Percentiles rank a stretch among this genome's conserved stretches.
Evolutionary conservation across 2,797 vertebrate species (phyloP).

Genomic region (Propithecus deckenii): DNA sequence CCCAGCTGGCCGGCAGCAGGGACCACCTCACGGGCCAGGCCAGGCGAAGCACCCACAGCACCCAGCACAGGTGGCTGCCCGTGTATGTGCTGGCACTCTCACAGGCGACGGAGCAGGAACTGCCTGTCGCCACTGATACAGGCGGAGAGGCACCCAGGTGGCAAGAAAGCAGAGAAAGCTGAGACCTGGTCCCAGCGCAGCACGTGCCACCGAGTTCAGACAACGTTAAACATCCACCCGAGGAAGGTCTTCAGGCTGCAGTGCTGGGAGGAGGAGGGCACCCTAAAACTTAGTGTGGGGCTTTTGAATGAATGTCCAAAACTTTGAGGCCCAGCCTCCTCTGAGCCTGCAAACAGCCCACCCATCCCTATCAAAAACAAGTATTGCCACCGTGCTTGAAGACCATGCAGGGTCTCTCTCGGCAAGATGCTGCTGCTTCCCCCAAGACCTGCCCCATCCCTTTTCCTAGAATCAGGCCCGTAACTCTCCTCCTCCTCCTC

Average conservation of each 20-base stretch:
- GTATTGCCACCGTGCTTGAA: not conserved
- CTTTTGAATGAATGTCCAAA: not conserved
- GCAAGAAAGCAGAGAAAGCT: not conserved
- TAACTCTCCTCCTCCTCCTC: not conserved
- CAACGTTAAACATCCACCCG: too few relatives aligned
- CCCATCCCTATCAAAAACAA: not conserved
- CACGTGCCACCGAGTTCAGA: not conserved
- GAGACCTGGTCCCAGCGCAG: not conserved
- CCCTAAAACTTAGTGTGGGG: not conserved
- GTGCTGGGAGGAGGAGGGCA: not conserved
- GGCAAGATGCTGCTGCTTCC: not conserved
- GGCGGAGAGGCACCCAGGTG: not conserved
- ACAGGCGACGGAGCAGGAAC: not conserved
- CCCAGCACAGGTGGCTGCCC: too few relatives aligned
- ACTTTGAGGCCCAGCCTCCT: not conserved
- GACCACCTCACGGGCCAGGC: not conserved
- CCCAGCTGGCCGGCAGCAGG: not conserved
- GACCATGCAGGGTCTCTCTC: not conserved
- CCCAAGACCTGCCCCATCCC: too few relatives aligned
- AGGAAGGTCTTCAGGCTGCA: not conserved
- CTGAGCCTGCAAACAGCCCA: not conserved
- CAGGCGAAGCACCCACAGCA: fast-evolving
- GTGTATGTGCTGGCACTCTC: not conserved
- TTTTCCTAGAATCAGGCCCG: not conserved
- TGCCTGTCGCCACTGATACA: not conserved